Evolutionary conservation across 2,888 invertebrate species (phyloP), one percentile per base, ranked within the genome.

Genomic region (Cryptocheilus praepositus): DNA sequence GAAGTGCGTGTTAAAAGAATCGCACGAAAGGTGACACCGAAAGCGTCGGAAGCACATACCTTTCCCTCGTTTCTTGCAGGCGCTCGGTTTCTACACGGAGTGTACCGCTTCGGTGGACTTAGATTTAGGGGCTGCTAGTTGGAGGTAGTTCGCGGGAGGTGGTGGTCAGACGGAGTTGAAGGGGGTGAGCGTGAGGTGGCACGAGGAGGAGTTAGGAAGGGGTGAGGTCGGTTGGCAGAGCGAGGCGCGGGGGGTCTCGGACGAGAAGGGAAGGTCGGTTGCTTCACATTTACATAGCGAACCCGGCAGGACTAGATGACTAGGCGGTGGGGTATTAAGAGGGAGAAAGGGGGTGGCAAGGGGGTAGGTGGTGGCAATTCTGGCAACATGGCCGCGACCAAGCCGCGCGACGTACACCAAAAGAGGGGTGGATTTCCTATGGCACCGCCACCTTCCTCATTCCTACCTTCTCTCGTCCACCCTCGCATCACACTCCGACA

Each of bases 271-370:
- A 80, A 81, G 82, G 79, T 76, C 71, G 85, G 85, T 84, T 84
- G 84, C 86, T 85, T 86, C 85, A 74, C 87, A 88, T 88, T 88
- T 88, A 88, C 88, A 88, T 88, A 88, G 86, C 86, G 84, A 84
- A 87, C 84, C 87, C 85, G 81, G 83, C 85, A 86, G 85, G 86
- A 87, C 86, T 88, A 88, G 88, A 88, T 87, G 88, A 88, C 88
- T 88, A 85, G 85, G 84, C 83, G 85, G 84, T 72, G 84, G 71
- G 79, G 87, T 85, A 87, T 88, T 87, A 88, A 88, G 85, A 86
- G 87, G 79, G 83, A 81, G 84, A 82, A 85, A 77, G 36, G 36
- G 79, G 81, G 83, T 81, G 77, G 77, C 80, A 19, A 83, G 82
- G 85, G 86, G 85, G 82, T 86, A 83, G 86, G 86, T 85, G 85